Conservation (phyloP, 35 echinoderm and acorn worm genomes). For the Apostichopus parvimensis region DNA sequence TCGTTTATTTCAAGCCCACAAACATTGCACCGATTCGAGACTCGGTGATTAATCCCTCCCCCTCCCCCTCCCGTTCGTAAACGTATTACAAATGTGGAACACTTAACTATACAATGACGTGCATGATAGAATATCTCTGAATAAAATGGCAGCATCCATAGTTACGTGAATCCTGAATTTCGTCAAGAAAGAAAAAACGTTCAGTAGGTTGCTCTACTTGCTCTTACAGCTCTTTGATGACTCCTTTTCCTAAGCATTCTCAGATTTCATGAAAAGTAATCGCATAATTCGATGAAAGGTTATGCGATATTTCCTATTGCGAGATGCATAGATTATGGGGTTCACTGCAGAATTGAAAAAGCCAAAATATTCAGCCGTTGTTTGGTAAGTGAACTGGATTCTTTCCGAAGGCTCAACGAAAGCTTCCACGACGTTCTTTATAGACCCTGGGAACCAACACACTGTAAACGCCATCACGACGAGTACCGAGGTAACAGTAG, state of each 20-base stretch:
- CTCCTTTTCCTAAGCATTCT: background rate
- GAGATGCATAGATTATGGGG: background rate
- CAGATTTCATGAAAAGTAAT: background rate
- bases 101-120: background rate
- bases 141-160: background rate
- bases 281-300: background rate
- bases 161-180: background rate
- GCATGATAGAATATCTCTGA: background rate
- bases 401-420: background rate
- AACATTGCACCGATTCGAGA: too few species aligned
- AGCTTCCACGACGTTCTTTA: background rate
- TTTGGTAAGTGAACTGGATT: background rate
- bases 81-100: background rate
- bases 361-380: background rate
- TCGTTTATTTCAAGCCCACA: too few species aligned
- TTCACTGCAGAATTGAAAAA: background rate
- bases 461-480: background rate
- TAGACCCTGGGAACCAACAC: background rate
- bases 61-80: background rate
- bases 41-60: background rate
- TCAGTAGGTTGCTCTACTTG: too few species aligned
- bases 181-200: background rate
- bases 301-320: background rate
- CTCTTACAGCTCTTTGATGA: too few species aligned
- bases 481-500: background rate